A percentile compares a stretch with the other conserved stretches of the same genome.
Conservation (phyloP, 2,797 vertebrate genomes). For the Merluccius polli region DNA sequence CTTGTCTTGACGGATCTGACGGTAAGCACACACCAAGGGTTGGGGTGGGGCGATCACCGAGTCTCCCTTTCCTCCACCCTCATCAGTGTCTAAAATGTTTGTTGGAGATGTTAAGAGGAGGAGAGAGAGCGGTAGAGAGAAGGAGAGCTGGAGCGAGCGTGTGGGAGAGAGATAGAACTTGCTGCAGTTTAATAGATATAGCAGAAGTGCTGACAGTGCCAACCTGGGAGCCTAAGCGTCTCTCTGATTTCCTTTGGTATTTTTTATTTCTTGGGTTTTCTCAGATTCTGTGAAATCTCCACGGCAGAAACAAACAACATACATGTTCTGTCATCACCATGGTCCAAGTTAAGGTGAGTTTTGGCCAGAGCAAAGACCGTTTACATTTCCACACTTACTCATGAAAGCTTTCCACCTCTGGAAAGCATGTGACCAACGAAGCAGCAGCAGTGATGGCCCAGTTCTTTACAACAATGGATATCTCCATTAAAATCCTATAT, state of each 20-base stretch:
- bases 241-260: slow-evolving; percentile 29
- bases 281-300: not conserved
- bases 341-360: not conserved
- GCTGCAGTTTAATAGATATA: slow-evolving; percentile 31
- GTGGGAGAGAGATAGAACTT: slow-evolving; percentile 30
- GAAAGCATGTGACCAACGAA: slow-evolving; percentile 46
- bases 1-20: slow-evolving; percentile 6
- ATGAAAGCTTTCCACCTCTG: slow-evolving; percentile 20
- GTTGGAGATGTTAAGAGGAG: slow-evolving; percentile 8
- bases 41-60: too few relatives aligned
- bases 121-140: not conserved
- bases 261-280: too few relatives aligned
- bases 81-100: slow-evolving; percentile 13
- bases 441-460: slow-evolving; percentile 21
- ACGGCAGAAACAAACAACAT: not conserved
- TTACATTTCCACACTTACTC: not conserved
- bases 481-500: slow-evolving; percentile 54
- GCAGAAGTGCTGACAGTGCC: slow-evolving; percentile 51
- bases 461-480: slow-evolving; percentile 50
- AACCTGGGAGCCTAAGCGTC: slow-evolving; percentile 29
- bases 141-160: slow-evolving; percentile 32
- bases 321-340: not conserved
- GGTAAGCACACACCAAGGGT: not conserved
- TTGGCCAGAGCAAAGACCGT: not conserved
- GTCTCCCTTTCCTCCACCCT: slow-evolving; percentile 4